Evolutionary conservation across 2,888 invertebrate genomes (phyloP).

Genomic region (Lycocerus yunnanus): DNA sequence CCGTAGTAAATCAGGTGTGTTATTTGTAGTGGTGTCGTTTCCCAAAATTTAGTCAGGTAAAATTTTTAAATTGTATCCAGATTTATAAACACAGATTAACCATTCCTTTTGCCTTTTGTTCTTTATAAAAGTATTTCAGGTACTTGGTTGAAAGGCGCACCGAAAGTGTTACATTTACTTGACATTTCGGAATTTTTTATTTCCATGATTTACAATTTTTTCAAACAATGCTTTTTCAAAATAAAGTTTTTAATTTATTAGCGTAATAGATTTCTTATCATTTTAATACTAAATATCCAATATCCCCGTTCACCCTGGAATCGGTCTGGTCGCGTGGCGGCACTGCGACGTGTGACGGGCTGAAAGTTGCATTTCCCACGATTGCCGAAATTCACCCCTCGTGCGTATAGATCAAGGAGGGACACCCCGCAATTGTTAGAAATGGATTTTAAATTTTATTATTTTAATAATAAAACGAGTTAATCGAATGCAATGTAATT

Average conservation of each 20-base stretch:
- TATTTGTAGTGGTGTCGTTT: not conserved
- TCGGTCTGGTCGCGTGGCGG: slow-evolving; percentile 41
- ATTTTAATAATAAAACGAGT: slow-evolving; percentile 4
- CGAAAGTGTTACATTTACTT: not conserved
- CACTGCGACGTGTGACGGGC: slow-evolving; percentile 37
- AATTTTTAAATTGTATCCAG: not conserved
- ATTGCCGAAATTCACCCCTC: slow-evolving; percentile 34
- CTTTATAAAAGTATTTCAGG: not conserved
- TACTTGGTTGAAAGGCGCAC: not conserved
- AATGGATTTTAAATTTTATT: slow-evolving; percentile 12
- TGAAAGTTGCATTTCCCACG: slow-evolving; percentile 38
- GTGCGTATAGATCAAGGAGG: slow-evolving; percentile 23
- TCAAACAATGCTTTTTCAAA: not conserved
- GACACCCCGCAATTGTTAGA: slow-evolving; percentile 19
- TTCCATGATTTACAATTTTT: not conserved
- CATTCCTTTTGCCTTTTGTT: not conserved
- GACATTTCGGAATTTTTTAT: not conserved
- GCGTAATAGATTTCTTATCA: slow-evolving; percentile 7
- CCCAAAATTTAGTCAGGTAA: not conserved
- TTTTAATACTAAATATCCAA: slow-evolving; percentile 4
- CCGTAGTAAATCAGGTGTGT: not conserved
- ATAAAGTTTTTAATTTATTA: not conserved
- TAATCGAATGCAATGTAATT: not conserved
- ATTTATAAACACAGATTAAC: not conserved
- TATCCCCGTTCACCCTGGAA: slow-evolving; percentile 3